Base-by-base conservation (phyloP, 2,797 vertebrate genomes). In the Acrossocheilus wenchowensis region DNA sequence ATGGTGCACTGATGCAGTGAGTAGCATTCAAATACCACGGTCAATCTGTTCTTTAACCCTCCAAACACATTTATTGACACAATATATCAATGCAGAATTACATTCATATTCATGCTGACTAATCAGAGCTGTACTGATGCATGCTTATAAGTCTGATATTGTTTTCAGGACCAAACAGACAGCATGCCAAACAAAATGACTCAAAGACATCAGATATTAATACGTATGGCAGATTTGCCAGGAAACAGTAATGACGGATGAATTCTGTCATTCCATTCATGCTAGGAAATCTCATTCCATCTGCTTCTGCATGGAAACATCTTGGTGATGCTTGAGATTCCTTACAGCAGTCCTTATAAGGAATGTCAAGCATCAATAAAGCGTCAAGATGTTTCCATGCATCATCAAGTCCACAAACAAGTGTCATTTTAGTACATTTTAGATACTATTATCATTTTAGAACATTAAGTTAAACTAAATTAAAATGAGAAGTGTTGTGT, bases 1-100 rank as follows among this genome's bases (percentile, higher is more conserved):
- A 2, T 99, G 98, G 98, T 99, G 98, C 92, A 94, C 96, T 15
- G 97, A 97, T 87, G 90, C 92, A 81, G 98, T 99, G 93, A 96
- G 97, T 96, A 7, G 2, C 26, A 57, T 81, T 54, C 14, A 39
- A 12, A 84, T 19, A 15, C 57, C 6, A 7, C 6, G 26, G 2
- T 48, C 10, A 19, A n/a, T 85, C 66, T 39, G 17, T 21, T 52
- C 60, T 75, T 30, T 39, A 48, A 48, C 30, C 3, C 36, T 34
- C 4, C 17, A 48, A 6, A 39, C 34, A 39, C 66, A 26, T 48
- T 12, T 48, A 19, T 15, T 41, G 34, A 11, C 34, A 36, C 23
- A n/a, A 26, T 43, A 41, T 12, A 57, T 15, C 60, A 12, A 21
- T 34, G n/a, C 30, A 39, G 36, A 36, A 43, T 43, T 1, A 73